Conservation (phyloP, 1,140 invertebrate genomes). For the Charaxes varanes region DNA sequence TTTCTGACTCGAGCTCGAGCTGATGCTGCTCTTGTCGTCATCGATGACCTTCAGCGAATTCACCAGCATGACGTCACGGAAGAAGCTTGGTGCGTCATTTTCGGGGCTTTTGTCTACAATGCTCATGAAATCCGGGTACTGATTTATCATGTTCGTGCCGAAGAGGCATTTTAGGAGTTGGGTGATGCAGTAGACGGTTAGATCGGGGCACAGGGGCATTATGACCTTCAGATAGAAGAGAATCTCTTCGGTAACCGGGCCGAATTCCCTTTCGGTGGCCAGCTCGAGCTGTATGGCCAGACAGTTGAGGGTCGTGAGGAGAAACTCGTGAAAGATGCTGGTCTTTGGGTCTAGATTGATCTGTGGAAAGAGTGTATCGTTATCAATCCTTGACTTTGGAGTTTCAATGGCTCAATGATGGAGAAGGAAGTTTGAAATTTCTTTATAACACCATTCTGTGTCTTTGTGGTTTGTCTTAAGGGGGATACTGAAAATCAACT, state of each 20-base stretch:
- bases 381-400: no score
- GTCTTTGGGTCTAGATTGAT: conserved; percentile 82
- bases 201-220: conserved; percentile 81
- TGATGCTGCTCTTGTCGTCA: conserved; percentile 25
- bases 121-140: conserved; percentile 74
- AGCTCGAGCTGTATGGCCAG: conserved; percentile 87
- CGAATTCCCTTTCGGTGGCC: conserved; percentile 82
- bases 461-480: no score
- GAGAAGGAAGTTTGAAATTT: no score
- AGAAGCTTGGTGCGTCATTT: conserved; percentile 29
- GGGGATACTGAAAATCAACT: no score
- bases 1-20: conserved; percentile 48
- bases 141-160: conserved; percentile 84
- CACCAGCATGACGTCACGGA: conserved; percentile 33
- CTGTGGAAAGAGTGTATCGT: no score
- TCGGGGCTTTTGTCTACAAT: conserved; percentile 30
- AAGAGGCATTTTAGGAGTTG: conserved; percentile 90
- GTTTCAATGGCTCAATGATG: no score
- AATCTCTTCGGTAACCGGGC: conserved; percentile 86
- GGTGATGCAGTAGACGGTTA: conserved; percentile 85
- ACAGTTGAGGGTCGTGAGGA: conserved; percentile 79
- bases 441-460: no score
- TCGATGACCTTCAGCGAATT: conserved; percentile 12
- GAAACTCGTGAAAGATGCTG: conserved; percentile 83
- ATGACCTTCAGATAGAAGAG: conserved; percentile 84